phyloP scores from a whole-genome alignment of 2,797 vertebrate genomes.

The Linurgus olivaceus region DNA sequence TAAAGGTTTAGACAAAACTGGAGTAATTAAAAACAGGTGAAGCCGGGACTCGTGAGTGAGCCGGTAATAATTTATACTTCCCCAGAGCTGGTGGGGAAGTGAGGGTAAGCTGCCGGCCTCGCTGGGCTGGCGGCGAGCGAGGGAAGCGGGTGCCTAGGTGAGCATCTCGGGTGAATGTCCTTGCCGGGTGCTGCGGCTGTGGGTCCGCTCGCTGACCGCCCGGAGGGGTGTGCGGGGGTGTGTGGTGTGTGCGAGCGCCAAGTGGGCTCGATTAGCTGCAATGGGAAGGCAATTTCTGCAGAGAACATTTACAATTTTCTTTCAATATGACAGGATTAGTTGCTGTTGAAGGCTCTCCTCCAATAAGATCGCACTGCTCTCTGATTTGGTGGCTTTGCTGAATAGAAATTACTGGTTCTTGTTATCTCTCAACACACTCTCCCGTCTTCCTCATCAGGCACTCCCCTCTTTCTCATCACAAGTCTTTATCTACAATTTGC shows the following conservation, averaged over 20 bases:
- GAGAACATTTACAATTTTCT: conserved; percentile 75
- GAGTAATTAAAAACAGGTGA: background rate
- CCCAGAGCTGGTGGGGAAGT: background rate
- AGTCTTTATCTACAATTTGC: conserved; percentile 57
- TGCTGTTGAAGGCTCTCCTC: conserved; percentile 68
- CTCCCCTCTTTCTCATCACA: conserved; percentile 27
- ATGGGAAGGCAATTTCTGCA: conserved; percentile 70
- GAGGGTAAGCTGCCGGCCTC: background rate
- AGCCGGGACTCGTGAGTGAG: background rate
- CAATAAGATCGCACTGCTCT: conserved; percentile 73
- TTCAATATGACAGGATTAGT: conserved; percentile 72
- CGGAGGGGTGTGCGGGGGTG: background rate
- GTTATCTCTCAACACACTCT: conserved; percentile 46
- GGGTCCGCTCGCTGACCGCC: background rate
- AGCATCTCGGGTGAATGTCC: background rate
- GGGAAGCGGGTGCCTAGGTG: background rate
- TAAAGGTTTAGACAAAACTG: background rate
- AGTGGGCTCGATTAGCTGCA: conserved; percentile 68
- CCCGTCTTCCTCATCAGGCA: conserved; percentile 24
- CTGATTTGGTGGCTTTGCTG: conserved; percentile 76
- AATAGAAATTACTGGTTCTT: conserved; percentile 74
- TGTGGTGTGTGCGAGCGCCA: background rate
- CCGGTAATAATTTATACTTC: background rate
- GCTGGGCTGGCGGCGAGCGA: background rate
- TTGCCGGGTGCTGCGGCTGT: background rate